A percentile compares a stretch with the other conserved stretches of the same genome.
Conservation (phyloP, 2,888 invertebrate species). For the Parapristionchus giblindavisi region DNA sequence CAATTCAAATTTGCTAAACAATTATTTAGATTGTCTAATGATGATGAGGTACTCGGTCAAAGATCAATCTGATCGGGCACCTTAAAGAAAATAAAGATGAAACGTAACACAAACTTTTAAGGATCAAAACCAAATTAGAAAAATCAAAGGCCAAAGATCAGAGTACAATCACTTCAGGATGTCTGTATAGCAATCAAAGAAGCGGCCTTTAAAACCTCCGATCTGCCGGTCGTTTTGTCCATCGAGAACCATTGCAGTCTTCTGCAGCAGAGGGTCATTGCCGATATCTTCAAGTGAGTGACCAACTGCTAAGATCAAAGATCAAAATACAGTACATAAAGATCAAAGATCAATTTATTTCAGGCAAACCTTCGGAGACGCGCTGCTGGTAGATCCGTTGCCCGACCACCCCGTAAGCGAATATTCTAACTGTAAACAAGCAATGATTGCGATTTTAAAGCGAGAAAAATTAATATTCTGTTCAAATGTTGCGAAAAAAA, state of each 20-base stretch:
- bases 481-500: background rate
- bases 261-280: conserved; percentile 51
- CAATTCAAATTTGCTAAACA: too few relatives aligned
- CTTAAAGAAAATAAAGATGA: too few relatives aligned
- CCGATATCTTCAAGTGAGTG: background rate
- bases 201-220: conserved; percentile 96
- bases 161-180: conserved; percentile 78
- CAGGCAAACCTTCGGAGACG: conserved; percentile 58
- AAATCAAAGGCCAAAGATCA: too few relatives aligned
- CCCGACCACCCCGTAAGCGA: conserved; percentile 55
- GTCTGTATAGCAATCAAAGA: conserved; percentile 96
- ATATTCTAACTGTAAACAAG: too few relatives aligned
- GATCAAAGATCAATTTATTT: conserved; percentile 40
- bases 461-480: background rate
- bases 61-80: too few relatives aligned
- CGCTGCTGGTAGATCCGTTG: conserved; percentile 54
- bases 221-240: conserved; percentile 94
- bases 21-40: too few relatives aligned
- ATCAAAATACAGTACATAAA: background rate
- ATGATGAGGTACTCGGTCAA: too few relatives aligned
- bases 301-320: background rate
- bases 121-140: too few relatives aligned
- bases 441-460: background rate
- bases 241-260: conserved; percentile 95
- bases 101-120: too few relatives aligned